These are phyloP conservation scores for Gymnocypris eckloni DNA, from an alignment of 2,797 vertebrate species.

Conservation along the genomic window DNA sequence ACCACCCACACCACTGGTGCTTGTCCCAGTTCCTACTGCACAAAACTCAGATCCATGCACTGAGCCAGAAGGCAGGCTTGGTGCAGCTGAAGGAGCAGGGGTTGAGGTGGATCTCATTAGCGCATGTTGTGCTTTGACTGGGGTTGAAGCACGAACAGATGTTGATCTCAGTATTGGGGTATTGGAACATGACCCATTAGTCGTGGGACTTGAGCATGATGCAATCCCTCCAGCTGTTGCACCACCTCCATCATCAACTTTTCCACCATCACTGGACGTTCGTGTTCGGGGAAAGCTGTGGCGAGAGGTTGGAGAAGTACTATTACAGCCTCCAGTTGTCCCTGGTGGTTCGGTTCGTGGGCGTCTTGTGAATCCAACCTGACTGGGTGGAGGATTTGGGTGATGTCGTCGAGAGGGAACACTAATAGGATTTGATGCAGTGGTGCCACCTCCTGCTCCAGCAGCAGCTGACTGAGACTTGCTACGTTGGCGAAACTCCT, in stretches of 20 bases:
- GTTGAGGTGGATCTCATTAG: conserved; percentile 80
- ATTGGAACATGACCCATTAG: conserved; percentile 75
- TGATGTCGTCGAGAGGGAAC: conserved; percentile 82
- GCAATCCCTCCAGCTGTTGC: conserved; percentile 45
- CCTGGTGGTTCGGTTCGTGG: conserved; percentile 78
- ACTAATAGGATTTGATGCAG: conserved; percentile 84
- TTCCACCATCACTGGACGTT: conserved; percentile 77
- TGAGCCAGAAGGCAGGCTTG: conserved; percentile 74
- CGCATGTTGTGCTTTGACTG: conserved; percentile 74
- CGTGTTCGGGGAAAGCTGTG: conserved; percentile 76
- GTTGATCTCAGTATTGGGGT: conserved; percentile 81
- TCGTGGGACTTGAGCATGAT: conserved; percentile 73
- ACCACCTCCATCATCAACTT: conserved; percentile 71
- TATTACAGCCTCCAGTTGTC: conserved; percentile 67
- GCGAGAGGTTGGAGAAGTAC: conserved; percentile 77
- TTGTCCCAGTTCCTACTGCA: conserved; percentile 50
- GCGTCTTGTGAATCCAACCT: conserved; percentile 81
- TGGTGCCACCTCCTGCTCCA: conserved; percentile 77
- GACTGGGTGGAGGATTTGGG: conserved; percentile 81
- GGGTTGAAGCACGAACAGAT: conserved; percentile 72
- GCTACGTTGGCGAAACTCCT: conserved; percentile 84
- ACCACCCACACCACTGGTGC: conserved; percentile 57
- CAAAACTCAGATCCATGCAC: conserved; percentile 79
- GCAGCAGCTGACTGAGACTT: conserved; percentile 81
- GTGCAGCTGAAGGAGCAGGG: conserved; percentile 74